These are phyloP conservation scores for Micropoecilia bifurca DNA, from an alignment of 2,797 vertebrate genomes.

Conservation along the genomic window DNA sequence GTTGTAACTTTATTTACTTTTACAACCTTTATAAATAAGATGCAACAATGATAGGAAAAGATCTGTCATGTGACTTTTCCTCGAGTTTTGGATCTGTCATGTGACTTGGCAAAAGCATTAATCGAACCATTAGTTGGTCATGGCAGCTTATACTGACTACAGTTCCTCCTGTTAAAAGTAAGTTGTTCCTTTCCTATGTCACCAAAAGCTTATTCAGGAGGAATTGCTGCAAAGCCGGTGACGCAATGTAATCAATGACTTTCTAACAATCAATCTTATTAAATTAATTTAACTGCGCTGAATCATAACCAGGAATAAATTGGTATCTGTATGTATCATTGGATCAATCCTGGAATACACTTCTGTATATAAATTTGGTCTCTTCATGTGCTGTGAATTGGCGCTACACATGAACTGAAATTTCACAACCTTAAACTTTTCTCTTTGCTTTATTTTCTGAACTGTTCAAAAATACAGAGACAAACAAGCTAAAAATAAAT, in stretches of 20 bases:
- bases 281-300: not conserved
- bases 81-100: too few relatives aligned
- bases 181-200: not conserved
- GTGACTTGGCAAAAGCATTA: not conserved
- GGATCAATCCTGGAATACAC: too few relatives aligned
- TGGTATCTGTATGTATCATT: not conserved
- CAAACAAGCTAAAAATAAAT: not conserved
- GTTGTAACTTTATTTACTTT: not conserved
- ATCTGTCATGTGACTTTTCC: too few relatives aligned
- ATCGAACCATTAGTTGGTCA: not conserved
- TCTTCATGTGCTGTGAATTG: not conserved
- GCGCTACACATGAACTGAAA: not conserved
- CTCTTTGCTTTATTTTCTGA: not conserved
- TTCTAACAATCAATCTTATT: not conserved
- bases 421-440: not conserved
- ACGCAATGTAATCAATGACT: not conserved
- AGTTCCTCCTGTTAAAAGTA: not conserved
- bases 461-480: not conserved
- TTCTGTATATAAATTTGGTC: not conserved
- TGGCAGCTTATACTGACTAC: not conserved
- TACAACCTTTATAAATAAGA: not conserved
- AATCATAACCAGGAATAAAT: not conserved
- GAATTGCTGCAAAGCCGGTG: not conserved
- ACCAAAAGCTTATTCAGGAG: not conserved
- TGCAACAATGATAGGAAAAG: not conserved